Evolutionary conservation across 2,888 invertebrate species (phyloP).

Genomic region (Keiferia lycopersicella): DNA sequence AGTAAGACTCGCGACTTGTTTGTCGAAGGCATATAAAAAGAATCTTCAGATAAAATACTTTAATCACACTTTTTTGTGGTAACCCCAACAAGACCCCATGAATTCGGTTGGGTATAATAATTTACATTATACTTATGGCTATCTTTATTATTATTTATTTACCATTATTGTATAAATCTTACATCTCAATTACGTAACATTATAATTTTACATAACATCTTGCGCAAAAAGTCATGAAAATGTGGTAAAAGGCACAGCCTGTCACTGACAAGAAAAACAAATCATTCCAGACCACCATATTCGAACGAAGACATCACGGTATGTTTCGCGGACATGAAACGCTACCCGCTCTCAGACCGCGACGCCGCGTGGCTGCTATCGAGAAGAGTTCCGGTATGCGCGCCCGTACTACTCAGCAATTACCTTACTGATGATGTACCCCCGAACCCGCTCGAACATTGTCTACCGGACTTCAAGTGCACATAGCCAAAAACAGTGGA

Average conservation of each 20-base stretch:
- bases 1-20: too few species aligned
- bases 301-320: constrained; percentile 83
- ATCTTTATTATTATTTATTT: too few species aligned
- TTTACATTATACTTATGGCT: too few species aligned
- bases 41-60: too few species aligned
- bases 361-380: constrained; percentile 80
- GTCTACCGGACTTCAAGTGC: constrained; percentile 56
- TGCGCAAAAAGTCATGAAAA: too few species aligned
- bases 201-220: too few species aligned
- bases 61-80: too few species aligned
- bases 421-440: constrained; percentile 74
- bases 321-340: constrained; percentile 85
- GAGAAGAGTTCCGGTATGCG: constrained; percentile 82
- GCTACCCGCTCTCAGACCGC: constrained; percentile 68
- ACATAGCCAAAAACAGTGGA: neutral
- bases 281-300: constrained; percentile 77
- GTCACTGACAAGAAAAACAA: too few species aligned
- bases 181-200: neutral
- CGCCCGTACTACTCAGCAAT: constrained; percentile 83
- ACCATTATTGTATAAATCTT: constrained; percentile 4
- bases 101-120: too few species aligned
- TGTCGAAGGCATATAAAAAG: too few species aligned
- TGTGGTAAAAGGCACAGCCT: neutral
- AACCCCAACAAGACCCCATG: too few species aligned
- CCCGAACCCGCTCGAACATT: constrained; percentile 57